A percentile compares a stretch with the other conserved stretches of the same genome.
Conservation (phyloP, 2,113 vertebrate species). For the Lepus americanus region DNA sequence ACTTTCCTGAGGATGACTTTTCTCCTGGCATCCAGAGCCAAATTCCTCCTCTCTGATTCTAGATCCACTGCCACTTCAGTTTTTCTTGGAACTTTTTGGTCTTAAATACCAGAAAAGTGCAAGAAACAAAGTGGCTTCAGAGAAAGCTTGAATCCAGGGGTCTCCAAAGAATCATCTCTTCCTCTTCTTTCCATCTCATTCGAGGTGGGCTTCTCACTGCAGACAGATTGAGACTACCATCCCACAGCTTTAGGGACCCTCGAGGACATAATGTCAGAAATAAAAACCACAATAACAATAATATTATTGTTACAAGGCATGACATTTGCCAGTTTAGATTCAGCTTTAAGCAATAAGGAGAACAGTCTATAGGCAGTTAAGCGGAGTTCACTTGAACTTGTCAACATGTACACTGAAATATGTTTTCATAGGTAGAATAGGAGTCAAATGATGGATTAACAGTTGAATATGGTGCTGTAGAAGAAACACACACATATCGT, state of each 20-base stretch:
- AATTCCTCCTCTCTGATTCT: neutral
- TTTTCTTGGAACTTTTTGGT: neutral
- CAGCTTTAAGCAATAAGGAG: slow-evolving; percentile 17
- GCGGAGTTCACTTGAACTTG: slow-evolving; percentile 38
- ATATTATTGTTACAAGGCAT: neutral
- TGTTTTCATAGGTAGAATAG: neutral
- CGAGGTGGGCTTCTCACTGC: neutral
- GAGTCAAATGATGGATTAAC: neutral
- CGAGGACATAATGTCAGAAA: neutral
- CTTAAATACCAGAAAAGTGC: neutral
- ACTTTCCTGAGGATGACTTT: neutral
- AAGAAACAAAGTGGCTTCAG: neutral
- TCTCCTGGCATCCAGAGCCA: accelerated
- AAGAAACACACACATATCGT: neutral
- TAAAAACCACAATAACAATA: neutral
- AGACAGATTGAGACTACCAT: no score
- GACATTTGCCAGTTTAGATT: neutral
- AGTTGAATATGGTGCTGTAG: neutral
- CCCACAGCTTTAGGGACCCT: neutral
- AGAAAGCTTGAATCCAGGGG: neutral
- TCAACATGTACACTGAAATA: neutral
- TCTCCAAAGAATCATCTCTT: neutral
- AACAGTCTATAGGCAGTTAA: neutral
- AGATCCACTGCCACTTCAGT: neutral
- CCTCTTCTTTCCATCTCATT: neutral